Evolutionary conservation across 2,888 invertebrate species (phyloP).

Genomic region (Torymus auratus): DNA sequence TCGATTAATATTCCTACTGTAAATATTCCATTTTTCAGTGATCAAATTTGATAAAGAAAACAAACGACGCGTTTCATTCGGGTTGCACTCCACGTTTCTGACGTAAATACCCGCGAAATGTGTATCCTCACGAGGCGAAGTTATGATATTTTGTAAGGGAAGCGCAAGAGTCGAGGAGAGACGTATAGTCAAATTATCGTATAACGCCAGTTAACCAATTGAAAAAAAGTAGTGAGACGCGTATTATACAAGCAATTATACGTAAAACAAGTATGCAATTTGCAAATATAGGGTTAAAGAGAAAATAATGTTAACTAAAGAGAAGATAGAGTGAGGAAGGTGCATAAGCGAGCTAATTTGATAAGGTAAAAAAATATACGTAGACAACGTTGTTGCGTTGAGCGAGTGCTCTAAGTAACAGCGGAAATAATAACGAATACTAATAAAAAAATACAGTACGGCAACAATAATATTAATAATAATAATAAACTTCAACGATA

Average conservation of each 20-base stretch:
- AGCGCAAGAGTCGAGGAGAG: slow-evolving; percentile 23
- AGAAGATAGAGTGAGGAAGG: slow-evolving; percentile 3
- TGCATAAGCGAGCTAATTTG: slow-evolving; percentile 44
- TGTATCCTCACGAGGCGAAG: slow-evolving; percentile 44
- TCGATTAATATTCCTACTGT: slow-evolving; percentile 35
- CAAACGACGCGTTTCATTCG: slow-evolving; percentile 39
- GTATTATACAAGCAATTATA: slow-evolving; percentile 54
- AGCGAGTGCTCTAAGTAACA: slow-evolving; percentile 57
- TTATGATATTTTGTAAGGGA: slow-evolving; percentile 35
- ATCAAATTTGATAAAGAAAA: slow-evolving; percentile 36
- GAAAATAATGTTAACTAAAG: slow-evolving; percentile 44
- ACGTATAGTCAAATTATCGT: slow-evolving; percentile 43
- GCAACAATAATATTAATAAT: slow-evolving; percentile 59
- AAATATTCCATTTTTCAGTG: slow-evolving; percentile 37
- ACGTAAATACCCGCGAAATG: slow-evolving; percentile 7
- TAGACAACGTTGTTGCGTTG: slow-evolving; percentile 35
- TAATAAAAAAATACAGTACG: slow-evolving; percentile 48
- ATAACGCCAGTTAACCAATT: slow-evolving; percentile 41
- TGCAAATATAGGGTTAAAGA: slow-evolving; percentile 37
- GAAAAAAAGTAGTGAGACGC: slow-evolving; percentile 53
- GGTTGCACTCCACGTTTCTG: slow-evolving; percentile 40
- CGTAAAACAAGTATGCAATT: slow-evolving; percentile 49
- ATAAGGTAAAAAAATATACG: slow-evolving; percentile 51
- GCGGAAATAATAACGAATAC: slow-evolving; percentile 12
- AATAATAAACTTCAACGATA: slow-evolving; percentile 57